These are phyloP conservation scores for Timema podura DNA, from an alignment of 2,888 invertebrate species.

Conservation along the genomic window DNA sequence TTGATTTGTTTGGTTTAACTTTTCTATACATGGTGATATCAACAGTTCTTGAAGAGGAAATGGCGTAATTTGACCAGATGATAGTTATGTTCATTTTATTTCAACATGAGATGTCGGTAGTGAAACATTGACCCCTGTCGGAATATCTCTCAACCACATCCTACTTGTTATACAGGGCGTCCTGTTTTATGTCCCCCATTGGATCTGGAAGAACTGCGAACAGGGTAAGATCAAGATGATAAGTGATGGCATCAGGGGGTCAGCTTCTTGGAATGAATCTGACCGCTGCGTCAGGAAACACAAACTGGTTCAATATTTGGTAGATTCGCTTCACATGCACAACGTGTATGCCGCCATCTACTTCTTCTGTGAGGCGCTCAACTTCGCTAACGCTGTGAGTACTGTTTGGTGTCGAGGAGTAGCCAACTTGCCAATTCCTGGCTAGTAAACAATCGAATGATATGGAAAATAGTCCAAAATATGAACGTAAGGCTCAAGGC, in stretches of 20 bases:
- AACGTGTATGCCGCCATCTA: slow-evolving; percentile 82
- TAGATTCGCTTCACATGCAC: slow-evolving; percentile 75
- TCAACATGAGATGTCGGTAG: too few species aligned
- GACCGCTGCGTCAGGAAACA: slow-evolving; percentile 58
- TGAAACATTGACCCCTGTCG: too few species aligned
- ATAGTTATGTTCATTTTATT: too few species aligned
- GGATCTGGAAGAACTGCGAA: slow-evolving; percentile 92
- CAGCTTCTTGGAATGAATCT: slow-evolving; percentile 60
- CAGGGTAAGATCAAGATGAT: slow-evolving; percentile 84
- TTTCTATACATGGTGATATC: too few species aligned
- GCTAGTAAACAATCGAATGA: too few species aligned
- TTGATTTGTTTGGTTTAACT: too few species aligned
- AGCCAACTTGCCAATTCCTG: neutral
- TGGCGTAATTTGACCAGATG: too few species aligned
- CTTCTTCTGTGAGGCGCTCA: slow-evolving; percentile 78
- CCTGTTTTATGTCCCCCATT: slow-evolving; percentile 82
- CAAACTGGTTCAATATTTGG: slow-evolving; percentile 75
- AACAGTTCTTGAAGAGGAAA: too few species aligned
- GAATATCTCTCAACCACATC: too few species aligned
- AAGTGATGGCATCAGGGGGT: slow-evolving; percentile 78
- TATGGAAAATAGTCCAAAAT: too few species aligned
- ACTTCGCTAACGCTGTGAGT: slow-evolving; percentile 77
- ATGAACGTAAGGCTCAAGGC: too few species aligned
- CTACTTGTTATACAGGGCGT: slow-evolving; percentile 58
- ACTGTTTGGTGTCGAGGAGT: slow-evolving; percentile 15